A percentile compares a stretch with the other conserved stretches of the same genome.
These are phyloP conservation scores for Tamias sibiricus DNA, from an alignment of 2,113 vertebrate species.

Conservation along the genomic window DNA sequence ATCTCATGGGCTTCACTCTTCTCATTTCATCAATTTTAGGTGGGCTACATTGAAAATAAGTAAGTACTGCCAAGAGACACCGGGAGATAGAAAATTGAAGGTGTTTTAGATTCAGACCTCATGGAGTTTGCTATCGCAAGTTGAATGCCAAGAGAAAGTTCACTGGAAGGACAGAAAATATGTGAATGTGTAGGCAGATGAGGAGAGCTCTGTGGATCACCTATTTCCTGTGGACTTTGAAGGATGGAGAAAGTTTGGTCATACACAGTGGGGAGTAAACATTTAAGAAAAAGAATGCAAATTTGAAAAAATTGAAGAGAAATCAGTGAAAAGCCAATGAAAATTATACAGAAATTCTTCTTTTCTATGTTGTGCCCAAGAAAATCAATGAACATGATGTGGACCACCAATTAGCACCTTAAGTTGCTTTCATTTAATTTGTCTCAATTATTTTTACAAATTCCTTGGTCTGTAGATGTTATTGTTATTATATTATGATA, in stretches of 20 bases:
- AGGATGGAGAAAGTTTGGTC: not conserved
- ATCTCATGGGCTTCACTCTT: no score
- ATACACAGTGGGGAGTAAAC: not conserved
- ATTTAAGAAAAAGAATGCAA: not conserved
- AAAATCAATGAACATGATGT: not conserved
- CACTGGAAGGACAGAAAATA: not conserved
- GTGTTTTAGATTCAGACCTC: not conserved
- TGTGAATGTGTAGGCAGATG: no score
- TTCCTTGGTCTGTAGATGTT: not conserved
- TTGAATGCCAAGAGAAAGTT: not conserved
- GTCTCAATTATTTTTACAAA: not conserved
- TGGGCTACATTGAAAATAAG: not conserved
- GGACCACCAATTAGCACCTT: not conserved
- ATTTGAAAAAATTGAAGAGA: not conserved
- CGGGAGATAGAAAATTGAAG: not conserved
- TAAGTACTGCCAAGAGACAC: not conserved
- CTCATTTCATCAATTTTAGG: not conserved
- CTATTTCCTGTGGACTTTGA: not conserved
- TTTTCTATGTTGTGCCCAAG: not conserved
- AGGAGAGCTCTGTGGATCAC: not conserved
- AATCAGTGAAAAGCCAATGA: not conserved
- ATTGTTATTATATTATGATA: not conserved
- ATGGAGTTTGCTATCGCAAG: not conserved
- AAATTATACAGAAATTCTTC: not conserved
- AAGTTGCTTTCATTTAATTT: not conserved